Base-by-base conservation (phyloP, 2,797 vertebrate species). In the Fratercula arctica region DNA sequence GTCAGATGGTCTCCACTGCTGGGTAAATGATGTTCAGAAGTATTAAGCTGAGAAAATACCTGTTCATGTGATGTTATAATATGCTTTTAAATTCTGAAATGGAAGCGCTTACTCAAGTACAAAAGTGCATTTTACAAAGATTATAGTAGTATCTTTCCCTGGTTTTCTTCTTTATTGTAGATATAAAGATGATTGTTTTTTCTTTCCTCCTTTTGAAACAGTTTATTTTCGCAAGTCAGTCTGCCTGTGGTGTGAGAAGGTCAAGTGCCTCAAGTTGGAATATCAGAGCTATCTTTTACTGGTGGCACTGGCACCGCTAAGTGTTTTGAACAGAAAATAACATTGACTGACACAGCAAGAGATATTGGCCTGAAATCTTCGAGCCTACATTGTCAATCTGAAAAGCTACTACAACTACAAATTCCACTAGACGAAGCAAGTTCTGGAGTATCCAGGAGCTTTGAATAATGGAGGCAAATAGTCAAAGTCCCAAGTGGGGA, bases 171-270 rank as follows among this genome's bases (percentile, higher is more conserved):
- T 56, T 41, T 48, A 28, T 50, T 63, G 13, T 37, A 74, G 53
- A 29, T 11, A 1, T 29, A 43, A 76, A 35, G 33, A 14, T 0
- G 0, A 53, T 35, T 43, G 19, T 0, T 0, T 61, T 64, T 45
- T n/a, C 7, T 79, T 69, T 64, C 31, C 39, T 57, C 7, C 9
- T 56, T 81, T 79, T 57, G 39, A 51, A 83, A 35, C 7, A 33
- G 5, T 29, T 63, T 46, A 33, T 10, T 67, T 93, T 82, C 2
- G 1, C n/a, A 26, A 33, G 11, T 61, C 39, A 33, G 13, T 66
- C 37, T 69, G 16, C 10, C 35, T 72, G 14, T 35, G 21, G 17
- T 56, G 28, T 39, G 17, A 83, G 10, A 20, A 10, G 18, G 37
- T 46, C 2, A 3, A 64, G 12, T 53, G 21, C n/a, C 66, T 77